These are phyloP conservation scores for Girardinus metallicus DNA, from an alignment of 2,797 vertebrate species.

Conservation along the genomic window DNA sequence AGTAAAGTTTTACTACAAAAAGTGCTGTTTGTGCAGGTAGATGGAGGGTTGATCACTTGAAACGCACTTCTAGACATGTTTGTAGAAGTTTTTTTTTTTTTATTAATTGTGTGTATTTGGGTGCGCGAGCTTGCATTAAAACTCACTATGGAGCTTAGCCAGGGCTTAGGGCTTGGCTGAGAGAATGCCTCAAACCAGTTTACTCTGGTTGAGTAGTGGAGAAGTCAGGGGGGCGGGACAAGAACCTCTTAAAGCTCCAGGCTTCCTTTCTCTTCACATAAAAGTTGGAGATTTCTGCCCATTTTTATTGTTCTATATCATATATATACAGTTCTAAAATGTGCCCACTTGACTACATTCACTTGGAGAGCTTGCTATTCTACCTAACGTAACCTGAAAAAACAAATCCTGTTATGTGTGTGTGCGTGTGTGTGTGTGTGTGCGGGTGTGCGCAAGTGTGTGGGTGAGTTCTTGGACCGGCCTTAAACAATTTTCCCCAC, in stretches of 20 bases:
- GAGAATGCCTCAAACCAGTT: conserved; percentile 85
- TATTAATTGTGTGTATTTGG: conserved; percentile 5
- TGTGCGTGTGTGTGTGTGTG: conserved; percentile 22
- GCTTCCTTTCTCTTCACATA: conserved; percentile 40
- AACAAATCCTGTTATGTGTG: conserved; percentile 10
- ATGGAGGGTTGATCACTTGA: conserved; percentile 27
- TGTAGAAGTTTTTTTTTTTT: conserved; percentile 58
- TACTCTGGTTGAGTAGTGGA: conserved; percentile 83
- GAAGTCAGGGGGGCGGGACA: conserved; percentile 75
- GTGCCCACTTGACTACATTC: not conserved
- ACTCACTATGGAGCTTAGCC: conserved; percentile 73
- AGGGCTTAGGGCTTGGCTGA: conserved; percentile 84
- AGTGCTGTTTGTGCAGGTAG: conserved; percentile 16
- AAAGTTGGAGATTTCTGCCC: conserved; percentile 14
- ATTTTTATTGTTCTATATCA: conserved; percentile 19
- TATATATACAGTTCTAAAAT: not conserved
- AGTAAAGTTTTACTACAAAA: conserved; percentile 11
- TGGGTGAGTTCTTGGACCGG: conserved; percentile 40
- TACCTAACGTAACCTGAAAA: not conserved
- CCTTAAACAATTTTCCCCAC: conserved; percentile 30
- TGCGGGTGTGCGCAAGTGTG: conserved; percentile 18
- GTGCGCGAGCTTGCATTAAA: conserved; percentile 23
- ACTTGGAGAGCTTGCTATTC: conserved; percentile 6
- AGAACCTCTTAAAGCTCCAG: conserved; percentile 80
- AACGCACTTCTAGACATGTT: conserved; percentile 33